Evolutionary conservation across 2,888 invertebrate genomes (phyloP).

Genomic region (Abrostola tripartita): DNA sequence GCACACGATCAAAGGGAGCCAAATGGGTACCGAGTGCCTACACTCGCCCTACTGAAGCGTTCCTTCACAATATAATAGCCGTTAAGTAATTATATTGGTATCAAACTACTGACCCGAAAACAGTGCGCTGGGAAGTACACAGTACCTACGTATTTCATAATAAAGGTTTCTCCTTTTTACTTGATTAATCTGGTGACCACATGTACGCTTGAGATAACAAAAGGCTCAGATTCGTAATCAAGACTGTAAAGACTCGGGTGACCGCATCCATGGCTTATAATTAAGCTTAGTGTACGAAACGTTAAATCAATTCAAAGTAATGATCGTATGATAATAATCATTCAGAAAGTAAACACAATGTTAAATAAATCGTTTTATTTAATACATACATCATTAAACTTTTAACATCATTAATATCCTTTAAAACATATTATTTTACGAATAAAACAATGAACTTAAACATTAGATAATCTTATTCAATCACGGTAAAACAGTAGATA

Average conservation of each 20-base stretch:
- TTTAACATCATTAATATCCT: too few species aligned
- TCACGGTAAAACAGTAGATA: too few species aligned
- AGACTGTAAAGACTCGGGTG: slow-evolving; percentile 3
- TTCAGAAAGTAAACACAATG: too few species aligned
- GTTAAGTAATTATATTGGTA: slow-evolving; percentile 52
- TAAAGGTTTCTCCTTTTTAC: slow-evolving; percentile 31
- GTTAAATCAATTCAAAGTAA: too few species aligned
- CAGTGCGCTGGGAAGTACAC: slow-evolving; percentile 6
- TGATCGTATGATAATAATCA: too few species aligned
- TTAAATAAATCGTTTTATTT: too few species aligned
- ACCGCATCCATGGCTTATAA: slow-evolving; percentile 33
- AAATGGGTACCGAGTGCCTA: slow-evolving; percentile 58
- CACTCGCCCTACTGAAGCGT: slow-evolving; percentile 55
- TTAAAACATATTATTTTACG: too few species aligned
- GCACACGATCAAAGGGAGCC: slow-evolving; percentile 69
- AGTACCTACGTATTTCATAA: slow-evolving; percentile 1
- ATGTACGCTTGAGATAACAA: slow-evolving; percentile 20
- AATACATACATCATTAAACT: too few species aligned
- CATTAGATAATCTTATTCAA: too few species aligned
- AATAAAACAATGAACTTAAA: too few species aligned
- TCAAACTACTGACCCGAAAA: slow-evolving; percentile 36
- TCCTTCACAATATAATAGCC: slow-evolving; percentile 55
- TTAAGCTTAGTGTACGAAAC: slow-evolving; percentile 8
- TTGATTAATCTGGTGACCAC: slow-evolving; percentile 36
- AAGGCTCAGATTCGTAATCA: slow-evolving; percentile 17